These are phyloP conservation scores for Lytechinus variegatus DNA, from an alignment of 35 echinoderm and acorn worm species.

Conservation along the genomic window DNA sequence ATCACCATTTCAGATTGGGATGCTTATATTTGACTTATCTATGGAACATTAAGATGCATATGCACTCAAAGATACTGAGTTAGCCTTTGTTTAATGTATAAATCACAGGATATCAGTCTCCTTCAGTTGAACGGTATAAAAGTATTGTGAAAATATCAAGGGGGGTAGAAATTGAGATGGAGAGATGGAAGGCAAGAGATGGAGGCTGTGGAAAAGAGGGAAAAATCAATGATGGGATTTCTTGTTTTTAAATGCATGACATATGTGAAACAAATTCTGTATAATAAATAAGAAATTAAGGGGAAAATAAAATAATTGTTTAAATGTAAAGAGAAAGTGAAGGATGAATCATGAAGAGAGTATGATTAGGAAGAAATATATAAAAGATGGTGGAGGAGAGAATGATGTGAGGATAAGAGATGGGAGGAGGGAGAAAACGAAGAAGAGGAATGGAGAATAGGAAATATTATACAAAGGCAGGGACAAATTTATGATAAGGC, in stretches of 20 bases:
- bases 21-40: constrained; percentile 8
- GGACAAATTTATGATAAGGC: not conserved
- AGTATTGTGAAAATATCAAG: not conserved
- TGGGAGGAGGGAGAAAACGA: not conserved
- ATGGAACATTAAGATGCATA: not conserved
- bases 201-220: not conserved
- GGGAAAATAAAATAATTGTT: too few species aligned
- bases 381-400: not conserved
- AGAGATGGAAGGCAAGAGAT: not conserved
- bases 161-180: not conserved
- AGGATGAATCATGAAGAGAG: too few species aligned
- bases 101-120: not conserved
- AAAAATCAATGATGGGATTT: not conserved
- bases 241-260: too few species aligned
- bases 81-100: constrained; percentile 14
- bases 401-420: not conserved
- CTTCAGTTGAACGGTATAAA: not conserved
- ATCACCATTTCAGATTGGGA: not conserved
- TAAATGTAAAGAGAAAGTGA: too few species aligned
- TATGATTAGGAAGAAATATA: too few species aligned
- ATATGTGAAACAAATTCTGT: too few species aligned
- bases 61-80: not conserved
- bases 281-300: too few species aligned
- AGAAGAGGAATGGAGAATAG: not conserved
- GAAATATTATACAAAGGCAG: not conserved